phyloP scores from a whole-genome alignment of 37 sponge, comb jelly and placozoan species.

The Cliona cf. orientalis region DNA sequence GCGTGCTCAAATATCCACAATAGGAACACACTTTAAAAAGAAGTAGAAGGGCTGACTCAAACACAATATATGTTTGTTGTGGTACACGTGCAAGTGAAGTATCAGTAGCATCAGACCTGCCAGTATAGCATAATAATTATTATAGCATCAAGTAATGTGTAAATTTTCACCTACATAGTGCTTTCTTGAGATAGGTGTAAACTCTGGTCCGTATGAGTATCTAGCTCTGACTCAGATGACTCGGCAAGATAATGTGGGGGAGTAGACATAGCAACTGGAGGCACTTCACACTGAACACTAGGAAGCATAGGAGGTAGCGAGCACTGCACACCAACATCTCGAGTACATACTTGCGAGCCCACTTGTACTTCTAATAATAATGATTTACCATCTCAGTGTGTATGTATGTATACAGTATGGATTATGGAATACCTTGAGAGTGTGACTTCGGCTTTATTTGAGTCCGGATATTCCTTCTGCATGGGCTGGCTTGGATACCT shows the following conservation, averaged over 20 bases:
- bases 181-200: not conserved
- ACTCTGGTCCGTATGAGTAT: too few species aligned
- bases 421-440: not conserved
- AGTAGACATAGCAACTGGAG: not conserved
- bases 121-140: not conserved
- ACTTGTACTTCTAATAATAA: too few species aligned
- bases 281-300: too few species aligned
- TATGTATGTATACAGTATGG: too few species aligned
- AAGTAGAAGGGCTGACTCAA: not conserved
- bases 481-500: too few species aligned
- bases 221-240: not conserved
- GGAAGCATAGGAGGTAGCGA: too few species aligned
- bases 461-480: not conserved
- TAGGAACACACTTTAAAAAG: not conserved
- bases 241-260: not conserved
- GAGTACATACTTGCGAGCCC: not conserved
- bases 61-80: not conserved
- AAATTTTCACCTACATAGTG: not conserved
- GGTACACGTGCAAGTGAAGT: not conserved
- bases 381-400: too few species aligned
- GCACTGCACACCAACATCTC: not conserved
- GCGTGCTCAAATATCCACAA: not conserved
- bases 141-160: not conserved
- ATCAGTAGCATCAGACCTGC: not conserved
- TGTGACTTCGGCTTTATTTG: not conserved